phyloP scores from a whole-genome alignment of 2,113 vertebrate species.

The Ptilonorhynchus violaceus region DNA sequence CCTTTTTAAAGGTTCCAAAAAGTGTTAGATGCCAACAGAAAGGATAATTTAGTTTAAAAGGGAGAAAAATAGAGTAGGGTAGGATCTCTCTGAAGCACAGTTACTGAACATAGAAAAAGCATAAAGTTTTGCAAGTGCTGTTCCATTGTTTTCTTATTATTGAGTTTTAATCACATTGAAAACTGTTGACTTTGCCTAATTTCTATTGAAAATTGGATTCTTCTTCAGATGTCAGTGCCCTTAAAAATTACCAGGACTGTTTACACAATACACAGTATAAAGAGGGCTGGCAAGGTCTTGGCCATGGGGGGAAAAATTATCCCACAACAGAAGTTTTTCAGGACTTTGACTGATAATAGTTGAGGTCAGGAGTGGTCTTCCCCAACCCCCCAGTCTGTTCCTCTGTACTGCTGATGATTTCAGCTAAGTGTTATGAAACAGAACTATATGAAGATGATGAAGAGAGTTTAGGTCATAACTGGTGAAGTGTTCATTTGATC shows the following conservation, averaged over 20 bases:
- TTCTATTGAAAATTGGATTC: neutral
- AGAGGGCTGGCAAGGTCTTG: neutral
- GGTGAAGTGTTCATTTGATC: neutral
- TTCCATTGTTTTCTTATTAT: neutral
- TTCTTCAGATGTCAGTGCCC: neutral
- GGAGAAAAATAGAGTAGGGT: neutral
- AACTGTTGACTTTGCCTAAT: neutral
- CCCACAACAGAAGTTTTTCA: neutral
- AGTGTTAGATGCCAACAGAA: neutral
- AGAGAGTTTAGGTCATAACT: neutral
- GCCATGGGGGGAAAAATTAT: neutral
- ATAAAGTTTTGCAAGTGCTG: neutral
- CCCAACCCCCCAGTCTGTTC: neutral
- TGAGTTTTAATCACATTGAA: neutral
- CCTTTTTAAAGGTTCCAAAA: neutral
- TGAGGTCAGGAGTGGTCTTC: neutral
- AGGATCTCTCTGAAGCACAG: neutral
- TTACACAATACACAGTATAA: neutral
- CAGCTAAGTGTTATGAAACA: neutral
- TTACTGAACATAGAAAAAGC: neutral
- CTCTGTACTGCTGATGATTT: neutral
- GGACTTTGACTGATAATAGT: neutral
- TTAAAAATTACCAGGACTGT: neutral
- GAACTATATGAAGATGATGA: neutral
- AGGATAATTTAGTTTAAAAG: neutral